Evolutionary conservation across 2,113 vertebrate species (phyloP).

Genomic region (Mus spicilegus): DNA sequence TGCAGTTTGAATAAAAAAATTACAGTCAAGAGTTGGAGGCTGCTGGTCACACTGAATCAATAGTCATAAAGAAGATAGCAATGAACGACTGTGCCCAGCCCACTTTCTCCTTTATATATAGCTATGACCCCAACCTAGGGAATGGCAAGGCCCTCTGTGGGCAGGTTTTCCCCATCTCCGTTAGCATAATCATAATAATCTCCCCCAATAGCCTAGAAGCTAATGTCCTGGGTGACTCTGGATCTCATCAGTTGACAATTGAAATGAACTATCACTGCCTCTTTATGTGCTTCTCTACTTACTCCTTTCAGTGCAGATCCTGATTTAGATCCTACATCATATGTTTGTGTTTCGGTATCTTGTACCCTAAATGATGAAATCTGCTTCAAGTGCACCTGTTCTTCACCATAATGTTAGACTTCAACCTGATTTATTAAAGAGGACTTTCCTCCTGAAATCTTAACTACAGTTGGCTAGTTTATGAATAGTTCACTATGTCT

Average conservation of each 20-base stretch:
- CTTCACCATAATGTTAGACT: not conserved
- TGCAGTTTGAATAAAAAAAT: not conserved
- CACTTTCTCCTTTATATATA: not conserved
- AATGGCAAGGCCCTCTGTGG: no score
- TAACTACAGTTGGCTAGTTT: not conserved
- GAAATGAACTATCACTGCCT: not conserved
- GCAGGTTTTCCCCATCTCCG: not conserved
- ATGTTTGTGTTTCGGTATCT: not conserved
- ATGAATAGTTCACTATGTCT: not conserved
- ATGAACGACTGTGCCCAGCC: not conserved
- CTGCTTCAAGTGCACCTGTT: not conserved
- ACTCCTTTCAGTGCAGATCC: not conserved
- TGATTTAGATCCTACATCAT: not conserved
- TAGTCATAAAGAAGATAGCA: not conserved
- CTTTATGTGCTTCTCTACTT: not conserved
- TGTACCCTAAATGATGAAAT: not conserved
- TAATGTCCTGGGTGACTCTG: no score
- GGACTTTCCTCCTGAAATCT: not conserved
- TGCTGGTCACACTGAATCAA: not conserved
- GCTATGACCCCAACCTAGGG: not conserved
- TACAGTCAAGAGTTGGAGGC: not conserved
- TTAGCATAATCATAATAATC: not conserved
- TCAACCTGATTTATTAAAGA: not conserved
- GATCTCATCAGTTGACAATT: not conserved
- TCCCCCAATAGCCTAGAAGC: no score